Evolutionary conservation across 2,888 invertebrate genomes (phyloP).

Genomic region (Thecophora atra): DNA sequence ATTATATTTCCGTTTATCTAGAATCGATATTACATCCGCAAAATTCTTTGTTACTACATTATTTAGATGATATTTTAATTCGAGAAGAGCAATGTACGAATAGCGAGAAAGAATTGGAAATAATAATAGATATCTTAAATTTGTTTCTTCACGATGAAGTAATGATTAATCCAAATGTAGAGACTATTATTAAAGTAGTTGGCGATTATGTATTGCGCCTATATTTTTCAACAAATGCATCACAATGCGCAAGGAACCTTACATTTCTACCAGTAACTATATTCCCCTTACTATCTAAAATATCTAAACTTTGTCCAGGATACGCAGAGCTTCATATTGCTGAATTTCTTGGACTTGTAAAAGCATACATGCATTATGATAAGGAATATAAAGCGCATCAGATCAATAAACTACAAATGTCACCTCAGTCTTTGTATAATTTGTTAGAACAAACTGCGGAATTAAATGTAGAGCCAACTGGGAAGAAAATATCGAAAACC

Average conservation of each 20-base stretch:
- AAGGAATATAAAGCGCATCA: slow-evolving; percentile 53
- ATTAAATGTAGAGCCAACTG: slow-evolving; percentile 52
- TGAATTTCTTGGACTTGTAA: slow-evolving; percentile 71
- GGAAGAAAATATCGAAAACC: slow-evolving; percentile 70
- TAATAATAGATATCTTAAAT: slow-evolving; percentile 16
- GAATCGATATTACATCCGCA: background rate
- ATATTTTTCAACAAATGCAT: background rate
- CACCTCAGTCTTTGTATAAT: slow-evolving; percentile 72
- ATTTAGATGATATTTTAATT: slow-evolving; percentile 3
- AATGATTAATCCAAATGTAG: background rate
- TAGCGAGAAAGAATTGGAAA: background rate
- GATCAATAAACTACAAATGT: slow-evolving; percentile 69
- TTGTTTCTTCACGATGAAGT: background rate
- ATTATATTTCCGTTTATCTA: background rate
- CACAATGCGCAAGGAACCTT: background rate
- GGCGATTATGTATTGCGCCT: slow-evolving; percentile 13
- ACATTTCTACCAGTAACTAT: slow-evolving; percentile 40
- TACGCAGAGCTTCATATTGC: slow-evolving; percentile 64
- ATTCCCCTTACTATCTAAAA: slow-evolving; percentile 51
- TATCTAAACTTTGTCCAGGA: slow-evolving; percentile 55
- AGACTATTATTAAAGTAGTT: background rate
- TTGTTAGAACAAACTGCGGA: slow-evolving; percentile 52
- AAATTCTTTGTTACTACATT: slow-evolving; percentile 2
- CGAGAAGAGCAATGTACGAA: slow-evolving; percentile 6
- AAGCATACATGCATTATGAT: slow-evolving; percentile 69